Evolutionary conservation across 1,140 invertebrate species (phyloP).

Genomic region (Probaryconus sp.): DNA sequence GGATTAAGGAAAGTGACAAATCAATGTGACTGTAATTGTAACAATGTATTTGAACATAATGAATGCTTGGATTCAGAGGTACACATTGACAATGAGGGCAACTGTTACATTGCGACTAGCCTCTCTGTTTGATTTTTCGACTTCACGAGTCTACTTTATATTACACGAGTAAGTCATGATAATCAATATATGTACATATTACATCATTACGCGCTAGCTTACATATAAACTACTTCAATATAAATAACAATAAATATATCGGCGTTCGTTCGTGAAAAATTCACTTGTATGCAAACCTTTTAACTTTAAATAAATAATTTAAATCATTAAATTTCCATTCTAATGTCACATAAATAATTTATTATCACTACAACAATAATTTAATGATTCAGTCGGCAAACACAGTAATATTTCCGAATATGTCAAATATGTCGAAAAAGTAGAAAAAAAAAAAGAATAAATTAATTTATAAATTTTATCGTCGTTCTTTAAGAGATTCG

Average conservation of each 20-base stretch:
- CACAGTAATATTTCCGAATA: neutral
- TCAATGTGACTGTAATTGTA: conserved; percentile 48
- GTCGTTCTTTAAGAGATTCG: too few relatives aligned
- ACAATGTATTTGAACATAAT: conserved; percentile 64
- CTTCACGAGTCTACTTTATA: conserved; percentile 63
- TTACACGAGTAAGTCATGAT: conserved; percentile 60
- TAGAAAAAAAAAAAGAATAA: too few relatives aligned
- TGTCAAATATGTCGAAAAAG: neutral
- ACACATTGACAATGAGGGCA: conserved; percentile 64
- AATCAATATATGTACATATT: conserved; percentile 58
- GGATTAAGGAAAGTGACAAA: conserved; percentile 27
- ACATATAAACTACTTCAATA: conserved; percentile 57
- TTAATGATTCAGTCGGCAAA: conserved; percentile 10
- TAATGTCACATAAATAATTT: conserved; percentile 37
- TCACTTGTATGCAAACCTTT: conserved; percentile 30
- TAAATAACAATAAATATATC: conserved; percentile 73
- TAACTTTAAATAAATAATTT: conserved; percentile 31
- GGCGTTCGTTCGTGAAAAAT: conserved; percentile 40
- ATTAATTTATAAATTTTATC: too few relatives aligned
- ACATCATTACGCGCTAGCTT: conserved; percentile 53
- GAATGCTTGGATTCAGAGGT: conserved; percentile 62
- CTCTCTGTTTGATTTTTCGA: conserved; percentile 70
- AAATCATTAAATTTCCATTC: conserved; percentile 24
- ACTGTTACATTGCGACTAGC: conserved; percentile 69
- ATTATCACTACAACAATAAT: conserved; percentile 33